A percentile compares a stretch with the other conserved stretches of the same genome.
Evolutionary conservation across 2,888 invertebrate genomes (phyloP).

Genomic region (Scrobipalpa atriplicella): DNA sequence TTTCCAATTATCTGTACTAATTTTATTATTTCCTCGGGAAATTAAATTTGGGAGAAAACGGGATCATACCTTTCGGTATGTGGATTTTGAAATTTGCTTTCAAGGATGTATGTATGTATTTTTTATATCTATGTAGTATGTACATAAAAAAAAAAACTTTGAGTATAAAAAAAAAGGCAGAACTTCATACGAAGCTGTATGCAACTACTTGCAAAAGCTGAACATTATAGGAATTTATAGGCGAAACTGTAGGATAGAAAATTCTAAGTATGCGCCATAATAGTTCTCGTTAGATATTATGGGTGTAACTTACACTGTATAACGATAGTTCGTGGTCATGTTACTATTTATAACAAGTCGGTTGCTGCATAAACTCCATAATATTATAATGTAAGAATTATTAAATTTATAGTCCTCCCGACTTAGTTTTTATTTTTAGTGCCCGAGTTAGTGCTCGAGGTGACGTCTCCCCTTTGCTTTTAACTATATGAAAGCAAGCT

Average conservation of each 20-base stretch:
- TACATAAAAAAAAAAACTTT: no score
- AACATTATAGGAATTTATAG: slow-evolving; percentile 7
- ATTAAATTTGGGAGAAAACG: slow-evolving; percentile 19
- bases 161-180: no score
- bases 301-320: slow-evolving; percentile 12
- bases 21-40: slow-evolving; percentile 25
- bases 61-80: no score
- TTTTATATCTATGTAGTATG: no score
- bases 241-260: slow-evolving; percentile 19
- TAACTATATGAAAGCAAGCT: no score
- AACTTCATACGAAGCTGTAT: no score
- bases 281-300: slow-evolving; percentile 17
- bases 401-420: no score
- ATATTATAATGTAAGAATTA: not conserved
- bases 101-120: no score
- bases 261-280: slow-evolving; percentile 21
- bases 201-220: not conserved
- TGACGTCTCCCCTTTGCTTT: no score
- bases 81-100: no score
- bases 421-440: no score
- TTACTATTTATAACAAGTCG: not conserved
- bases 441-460: no score
- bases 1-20: slow-evolving; percentile 30
- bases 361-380: not conserved
- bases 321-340: not conserved